Evolutionary conservation across 2,888 invertebrate genomes (phyloP).

Genomic region (Heliconius ethilla): DNA sequence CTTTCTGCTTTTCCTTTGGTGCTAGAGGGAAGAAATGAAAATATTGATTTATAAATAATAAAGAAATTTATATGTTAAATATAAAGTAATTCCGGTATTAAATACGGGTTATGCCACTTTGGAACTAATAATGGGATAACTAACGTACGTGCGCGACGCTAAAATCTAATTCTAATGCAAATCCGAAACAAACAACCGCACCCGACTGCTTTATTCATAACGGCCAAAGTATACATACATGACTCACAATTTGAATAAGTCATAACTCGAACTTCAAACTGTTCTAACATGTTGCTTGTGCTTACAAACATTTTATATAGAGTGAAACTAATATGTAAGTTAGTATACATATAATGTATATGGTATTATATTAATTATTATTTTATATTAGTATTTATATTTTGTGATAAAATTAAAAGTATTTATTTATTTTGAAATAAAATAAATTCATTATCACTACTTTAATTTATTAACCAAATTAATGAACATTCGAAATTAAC

Average conservation of each 20-base stretch:
- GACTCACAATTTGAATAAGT: constrained; percentile 55
- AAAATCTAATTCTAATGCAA: constrained; percentile 62
- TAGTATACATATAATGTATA: background rate
- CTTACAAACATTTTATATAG: constrained; percentile 8
- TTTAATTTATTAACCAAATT: background rate
- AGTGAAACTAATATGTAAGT: background rate
- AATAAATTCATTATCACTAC: background rate
- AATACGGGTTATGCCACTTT: background rate
- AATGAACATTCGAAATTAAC: background rate
- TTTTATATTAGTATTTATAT: background rate
- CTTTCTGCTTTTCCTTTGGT: too few species aligned
- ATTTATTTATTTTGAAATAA: too few species aligned
- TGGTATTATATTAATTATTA: background rate
- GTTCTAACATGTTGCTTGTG: constrained; percentile 33
- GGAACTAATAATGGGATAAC: constrained; percentile 18
- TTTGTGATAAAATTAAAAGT: background rate
- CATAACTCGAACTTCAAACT: constrained; percentile 52
- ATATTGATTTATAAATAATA: too few species aligned
- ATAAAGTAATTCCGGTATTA: background rate
- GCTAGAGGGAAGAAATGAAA: too few species aligned
- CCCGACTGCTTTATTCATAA: constrained; percentile 46
- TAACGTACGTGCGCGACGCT: constrained; percentile 45
- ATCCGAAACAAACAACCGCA: constrained; percentile 52
- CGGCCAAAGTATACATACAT: constrained; percentile 49
- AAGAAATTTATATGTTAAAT: too few species aligned